A percentile compares a stretch with the other conserved stretches of the same genome.
Evolutionary conservation across 2,888 invertebrate species (phyloP).

Genomic region (Netelia inedita): DNA sequence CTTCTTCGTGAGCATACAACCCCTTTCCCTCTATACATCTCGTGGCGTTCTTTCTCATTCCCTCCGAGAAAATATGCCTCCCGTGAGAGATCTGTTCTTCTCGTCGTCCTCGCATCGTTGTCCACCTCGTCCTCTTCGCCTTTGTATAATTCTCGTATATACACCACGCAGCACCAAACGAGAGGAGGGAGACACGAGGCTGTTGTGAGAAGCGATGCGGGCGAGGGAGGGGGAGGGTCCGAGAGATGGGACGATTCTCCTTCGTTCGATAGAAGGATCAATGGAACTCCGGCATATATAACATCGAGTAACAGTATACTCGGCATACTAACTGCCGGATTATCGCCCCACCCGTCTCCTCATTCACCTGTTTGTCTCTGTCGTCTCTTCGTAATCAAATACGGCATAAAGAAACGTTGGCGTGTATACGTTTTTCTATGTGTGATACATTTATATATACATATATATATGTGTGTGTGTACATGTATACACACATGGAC

Average conservation of each 20-base stretch:
- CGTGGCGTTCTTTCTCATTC: conserved; percentile 40
- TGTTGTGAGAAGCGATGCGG: neutral
- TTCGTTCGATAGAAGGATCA: conserved; percentile 75
- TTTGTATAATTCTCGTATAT: conserved; percentile 72
- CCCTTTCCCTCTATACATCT: conserved; percentile 56
- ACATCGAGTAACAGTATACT: conserved; percentile 71
- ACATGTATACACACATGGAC: no score
- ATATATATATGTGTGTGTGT: no score
- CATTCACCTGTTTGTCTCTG: conserved; percentile 74
- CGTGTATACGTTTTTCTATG: conserved; percentile 35
- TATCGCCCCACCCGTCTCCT: conserved; percentile 76
- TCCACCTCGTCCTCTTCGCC: conserved; percentile 48
- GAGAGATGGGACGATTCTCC: conserved; percentile 25
- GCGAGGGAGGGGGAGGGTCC: neutral
- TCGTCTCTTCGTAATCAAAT: conserved; percentile 76
- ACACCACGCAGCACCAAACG: conserved; percentile 72
- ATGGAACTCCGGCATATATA: conserved; percentile 76
- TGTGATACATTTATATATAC: neutral
- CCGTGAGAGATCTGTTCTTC: conserved; percentile 62
- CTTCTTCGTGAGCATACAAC: conserved; percentile 56
- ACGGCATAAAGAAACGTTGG: conserved; percentile 70
- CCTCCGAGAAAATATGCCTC: conserved; percentile 57
- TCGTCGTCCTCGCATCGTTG: conserved; percentile 51
- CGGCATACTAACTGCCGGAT: conserved; percentile 79
- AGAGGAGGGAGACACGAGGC: neutral